Conservation (phyloP, 2,888 invertebrate species). For the Ormyrus rosae region DNA sequence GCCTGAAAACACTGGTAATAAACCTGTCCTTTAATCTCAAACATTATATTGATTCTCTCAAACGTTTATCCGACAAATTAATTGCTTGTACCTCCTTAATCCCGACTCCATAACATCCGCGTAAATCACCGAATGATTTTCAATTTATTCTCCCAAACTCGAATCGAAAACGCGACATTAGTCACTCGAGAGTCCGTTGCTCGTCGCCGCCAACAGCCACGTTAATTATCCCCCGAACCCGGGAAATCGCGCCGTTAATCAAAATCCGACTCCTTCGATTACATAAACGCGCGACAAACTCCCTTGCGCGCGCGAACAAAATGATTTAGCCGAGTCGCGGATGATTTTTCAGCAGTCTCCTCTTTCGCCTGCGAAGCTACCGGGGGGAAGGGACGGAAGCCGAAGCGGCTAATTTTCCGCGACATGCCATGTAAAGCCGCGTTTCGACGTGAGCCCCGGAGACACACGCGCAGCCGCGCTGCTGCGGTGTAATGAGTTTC, state of each 20-base stretch:
- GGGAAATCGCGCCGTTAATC: slow-evolving; percentile 8
- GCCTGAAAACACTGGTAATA: too few relatives aligned
- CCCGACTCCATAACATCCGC: too few relatives aligned
- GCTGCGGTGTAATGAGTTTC: neutral
- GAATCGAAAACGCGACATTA: too few relatives aligned
- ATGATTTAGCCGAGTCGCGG: neutral
- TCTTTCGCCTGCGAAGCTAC: neutral
- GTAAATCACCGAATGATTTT: too few relatives aligned
- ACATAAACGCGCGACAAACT: slow-evolving; percentile 5
- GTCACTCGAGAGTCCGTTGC: too few relatives aligned
- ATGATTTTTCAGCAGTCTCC: neutral
- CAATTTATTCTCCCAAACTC: too few relatives aligned
- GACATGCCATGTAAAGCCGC: neutral
- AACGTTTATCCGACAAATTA: too few relatives aligned
- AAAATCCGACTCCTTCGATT: slow-evolving; percentile 21
- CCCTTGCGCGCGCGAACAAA: neutral
- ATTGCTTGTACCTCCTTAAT: too few relatives aligned
- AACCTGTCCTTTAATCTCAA: too few relatives aligned
- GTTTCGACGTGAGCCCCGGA: too few relatives aligned
- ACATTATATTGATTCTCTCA: too few relatives aligned
- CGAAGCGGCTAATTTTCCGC: slow-evolving; percentile 10
- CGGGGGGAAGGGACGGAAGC: slow-evolving; percentile 25
- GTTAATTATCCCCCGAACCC: neutral
- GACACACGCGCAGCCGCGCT: neutral
- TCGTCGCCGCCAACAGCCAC: neutral